Base-by-base conservation (phyloP, 2,797 vertebrate species). In the Xenops minutus region DNA sequence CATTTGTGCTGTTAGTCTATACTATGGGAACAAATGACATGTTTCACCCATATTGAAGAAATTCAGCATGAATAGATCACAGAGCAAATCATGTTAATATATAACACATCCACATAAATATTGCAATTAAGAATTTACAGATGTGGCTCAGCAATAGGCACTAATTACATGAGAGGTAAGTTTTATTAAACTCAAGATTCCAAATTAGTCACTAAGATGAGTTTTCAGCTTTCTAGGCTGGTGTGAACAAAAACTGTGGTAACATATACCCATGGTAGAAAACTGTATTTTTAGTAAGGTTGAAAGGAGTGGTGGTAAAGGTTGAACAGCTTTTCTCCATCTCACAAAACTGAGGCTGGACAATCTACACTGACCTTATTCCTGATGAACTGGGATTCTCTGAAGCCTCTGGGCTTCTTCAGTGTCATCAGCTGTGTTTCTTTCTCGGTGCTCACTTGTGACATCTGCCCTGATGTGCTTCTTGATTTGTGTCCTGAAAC, bases 41-140 rank as follows among this genome's bases (percentile, higher is more conserved):
- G 6, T 52, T 90, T 92, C 62, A 56, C 22, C 43, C 88, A 85
- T 93, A 88, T 26, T 94, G 80, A 93, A 95, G 77, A 90, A 77
- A 92, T 92, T 85, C 39, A 3, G 21, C 39, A 88, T 79, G 39
- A 84, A 86, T 9, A 80, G 72, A 85, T 83, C 69, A 48, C 83
- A 51, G 67, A 19, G 3, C 5, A 77, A 71, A 75, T 46, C 46
- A 51, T 63, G 52, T 63, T 92, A 66, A 81, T 82, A 7, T 48
- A 16, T 51, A 88, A 56, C 78, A 87, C 18, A 79, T 19, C 88
- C 18, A 79, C 8, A 67, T 29, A 92, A 88, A 88, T 56, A 63
- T 2, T 58, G 22, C 27, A 84, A 91, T 68, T 72, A 94, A 86
- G 69, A 84, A 78, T 86, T 94, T 88, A 86, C 73, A 93, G 58